Percentiles rank a stretch among this genome's conserved stretches.
These are phyloP conservation scores for Poecilia latipinna DNA, from an alignment of 2,113 vertebrate genomes.

Conservation along the genomic window DNA sequence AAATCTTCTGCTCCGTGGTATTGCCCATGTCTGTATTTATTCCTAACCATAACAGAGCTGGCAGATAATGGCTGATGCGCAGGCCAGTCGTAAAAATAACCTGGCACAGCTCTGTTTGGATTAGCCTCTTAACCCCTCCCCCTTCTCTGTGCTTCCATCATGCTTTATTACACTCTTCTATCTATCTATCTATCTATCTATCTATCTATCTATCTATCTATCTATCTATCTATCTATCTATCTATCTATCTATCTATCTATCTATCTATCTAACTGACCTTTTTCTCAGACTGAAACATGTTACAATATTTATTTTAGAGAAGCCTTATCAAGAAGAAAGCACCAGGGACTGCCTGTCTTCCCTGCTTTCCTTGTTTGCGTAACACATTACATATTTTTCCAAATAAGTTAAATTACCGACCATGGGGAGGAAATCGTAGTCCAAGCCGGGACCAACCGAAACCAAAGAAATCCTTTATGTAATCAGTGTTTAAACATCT, in stretches of 20 bases:
- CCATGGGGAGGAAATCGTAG: neutral
- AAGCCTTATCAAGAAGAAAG: conserved; percentile 48
- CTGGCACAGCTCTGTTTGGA: conserved; percentile 73
- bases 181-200: neutral
- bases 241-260: neutral
- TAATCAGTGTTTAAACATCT: neutral
- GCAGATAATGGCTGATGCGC: conserved; percentile 73
- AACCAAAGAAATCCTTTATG: conserved; percentile 39
- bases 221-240: conserved; percentile 23
- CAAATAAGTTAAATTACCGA: conserved; percentile 53
- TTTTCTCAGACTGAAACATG: conserved; percentile 16
- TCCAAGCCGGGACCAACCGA: conserved; percentile 28
- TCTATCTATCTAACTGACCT: neutral
- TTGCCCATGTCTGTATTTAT: conserved; percentile 75
- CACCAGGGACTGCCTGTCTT: conserved; percentile 46
- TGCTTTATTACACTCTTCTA: conserved; percentile 38
- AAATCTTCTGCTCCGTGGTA: conserved; percentile 42
- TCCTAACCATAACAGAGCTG: conserved; percentile 74
- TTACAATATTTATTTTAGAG: conserved; percentile 60
- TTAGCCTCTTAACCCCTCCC: conserved; percentile 36
- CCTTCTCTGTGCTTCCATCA: conserved; percentile 42
- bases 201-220: conserved; percentile 23
- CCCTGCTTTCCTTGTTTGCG: conserved; percentile 48
- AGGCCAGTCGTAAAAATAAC: conserved; percentile 75
- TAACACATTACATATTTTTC: conserved; percentile 57